Conservation (phyloP, 2,888 invertebrate genomes). For the Iphiclides podalirius region DNA sequence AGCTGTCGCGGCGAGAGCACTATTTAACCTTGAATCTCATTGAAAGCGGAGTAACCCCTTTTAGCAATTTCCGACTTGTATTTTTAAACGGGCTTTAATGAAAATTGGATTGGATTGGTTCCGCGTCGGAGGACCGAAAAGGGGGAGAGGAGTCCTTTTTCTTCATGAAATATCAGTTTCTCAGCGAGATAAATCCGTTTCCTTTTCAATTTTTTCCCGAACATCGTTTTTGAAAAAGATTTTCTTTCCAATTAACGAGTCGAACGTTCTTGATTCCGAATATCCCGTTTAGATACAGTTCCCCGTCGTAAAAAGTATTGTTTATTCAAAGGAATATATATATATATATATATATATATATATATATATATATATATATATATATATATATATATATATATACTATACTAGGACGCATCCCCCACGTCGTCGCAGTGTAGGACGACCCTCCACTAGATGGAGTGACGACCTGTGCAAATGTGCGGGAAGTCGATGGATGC, state of each 20-base stretch:
- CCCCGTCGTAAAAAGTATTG: too few species aligned
- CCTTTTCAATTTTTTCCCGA: slow-evolving; percentile 10
- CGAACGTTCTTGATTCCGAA: slow-evolving; percentile 8
- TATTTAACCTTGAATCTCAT: slow-evolving; percentile 17
- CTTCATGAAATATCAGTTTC: slow-evolving; percentile 23
- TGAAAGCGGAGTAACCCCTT: slow-evolving; percentile 13
- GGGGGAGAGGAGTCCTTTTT: slow-evolving; percentile 1
- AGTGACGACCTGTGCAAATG: too few species aligned
- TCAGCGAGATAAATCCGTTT: slow-evolving; percentile 12
- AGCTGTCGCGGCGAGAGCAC: not conserved
- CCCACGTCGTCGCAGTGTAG: too few species aligned
- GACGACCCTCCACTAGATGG: too few species aligned
- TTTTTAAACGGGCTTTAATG: slow-evolving; percentile 33
- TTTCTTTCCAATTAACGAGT: slow-evolving; percentile 18
- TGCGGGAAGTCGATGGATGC: too few species aligned
- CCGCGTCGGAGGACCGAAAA: slow-evolving; percentile 2
- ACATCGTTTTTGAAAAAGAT: slow-evolving; percentile 13
- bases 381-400: too few species aligned
- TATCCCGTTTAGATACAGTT: slow-evolving; percentile 6
- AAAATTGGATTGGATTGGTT: slow-evolving; percentile 37
- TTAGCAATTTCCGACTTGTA: slow-evolving; percentile 22
- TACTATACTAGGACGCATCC: too few species aligned
- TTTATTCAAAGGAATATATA: too few species aligned
- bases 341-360: too few species aligned
- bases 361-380: too few species aligned